These are phyloP conservation scores for Tarsius wallacei DNA, from an alignment of 2,797 vertebrate genomes.

Conservation along the genomic window DNA sequence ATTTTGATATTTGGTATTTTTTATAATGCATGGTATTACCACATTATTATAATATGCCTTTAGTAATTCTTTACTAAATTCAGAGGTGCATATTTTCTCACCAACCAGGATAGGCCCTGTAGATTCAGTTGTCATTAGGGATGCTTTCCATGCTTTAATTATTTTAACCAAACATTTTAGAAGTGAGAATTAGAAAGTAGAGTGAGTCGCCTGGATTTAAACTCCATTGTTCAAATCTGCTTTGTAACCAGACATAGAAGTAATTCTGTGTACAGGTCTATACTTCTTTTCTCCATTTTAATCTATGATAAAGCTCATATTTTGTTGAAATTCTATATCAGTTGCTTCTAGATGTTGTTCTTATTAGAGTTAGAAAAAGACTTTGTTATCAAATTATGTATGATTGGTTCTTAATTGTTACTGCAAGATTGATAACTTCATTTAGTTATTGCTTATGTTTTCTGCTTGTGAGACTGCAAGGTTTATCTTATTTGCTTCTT, in stretches of 20 bases:
- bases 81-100: not conserved
- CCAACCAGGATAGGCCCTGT: not conserved
- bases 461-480: not conserved
- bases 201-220: not conserved
- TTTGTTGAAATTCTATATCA: slow-evolving; percentile 28
- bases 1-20: not conserved
- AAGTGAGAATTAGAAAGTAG: slow-evolving; percentile 1
- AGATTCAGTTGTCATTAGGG: not conserved
- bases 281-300: not conserved
- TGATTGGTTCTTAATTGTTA: slow-evolving; percentile 36
- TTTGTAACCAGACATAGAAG: not conserved
- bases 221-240: not conserved
- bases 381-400: slow-evolving; percentile 4
- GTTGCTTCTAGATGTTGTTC: not conserved
- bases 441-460: slow-evolving; percentile 56
- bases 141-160: slow-evolving; percentile 41
- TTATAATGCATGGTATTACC: not conserved
- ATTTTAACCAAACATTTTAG: slow-evolving; percentile 35
- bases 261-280: not conserved
- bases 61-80: slow-evolving; percentile 6
- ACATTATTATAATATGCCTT: not conserved
- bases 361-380: not conserved
- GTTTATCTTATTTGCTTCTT: slow-evolving; percentile 47
- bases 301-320: not conserved
- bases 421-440: not conserved